A percentile compares a stretch with the other conserved stretches of the same genome.
phyloP scores from a whole-genome alignment of 2,797 vertebrate genomes.

The Trematomus bernacchii region DNA sequence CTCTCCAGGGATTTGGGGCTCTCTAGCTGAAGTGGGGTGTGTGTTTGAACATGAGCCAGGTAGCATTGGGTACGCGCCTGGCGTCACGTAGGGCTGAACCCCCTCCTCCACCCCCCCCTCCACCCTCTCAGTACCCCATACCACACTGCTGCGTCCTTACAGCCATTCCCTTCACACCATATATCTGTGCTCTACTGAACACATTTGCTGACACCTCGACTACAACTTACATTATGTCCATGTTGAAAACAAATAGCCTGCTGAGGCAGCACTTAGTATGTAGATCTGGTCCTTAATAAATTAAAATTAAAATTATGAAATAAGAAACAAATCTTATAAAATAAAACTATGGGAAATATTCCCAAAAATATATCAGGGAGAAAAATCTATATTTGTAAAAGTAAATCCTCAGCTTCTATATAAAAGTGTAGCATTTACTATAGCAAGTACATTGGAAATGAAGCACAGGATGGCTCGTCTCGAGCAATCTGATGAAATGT shows the following conservation, averaged over 20 bases:
- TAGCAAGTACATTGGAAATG: background rate
- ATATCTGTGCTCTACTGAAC: background rate
- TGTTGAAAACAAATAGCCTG: background rate
- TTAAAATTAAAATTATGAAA: background rate
- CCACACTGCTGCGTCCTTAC: constrained; percentile 18
- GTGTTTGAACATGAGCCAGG: constrained; percentile 56
- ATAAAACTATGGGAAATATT: background rate
- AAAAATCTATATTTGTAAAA: background rate
- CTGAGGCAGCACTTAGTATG: background rate
- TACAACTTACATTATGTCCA: background rate
- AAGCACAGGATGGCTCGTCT: background rate
- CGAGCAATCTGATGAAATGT: constrained; percentile 2
- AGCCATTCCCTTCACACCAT: constrained; percentile 1
- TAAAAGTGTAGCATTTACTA: background rate
- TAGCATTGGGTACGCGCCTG: constrained; percentile 38
- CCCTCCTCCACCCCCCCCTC: background rate
- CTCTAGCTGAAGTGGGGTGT: constrained; percentile 48
- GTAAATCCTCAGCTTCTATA: background rate
- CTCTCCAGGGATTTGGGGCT: constrained; percentile 43
- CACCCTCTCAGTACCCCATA: background rate
- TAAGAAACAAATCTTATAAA: background rate
- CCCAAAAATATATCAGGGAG: background rate
- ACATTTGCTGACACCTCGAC: background rate
- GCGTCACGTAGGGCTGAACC: constrained; percentile 39
- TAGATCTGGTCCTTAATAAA: background rate